Evolutionary conservation across 2,888 invertebrate genomes (phyloP), one percentile per base, ranked within the genome.

Genomic region (Drosophila emarginata): DNA sequence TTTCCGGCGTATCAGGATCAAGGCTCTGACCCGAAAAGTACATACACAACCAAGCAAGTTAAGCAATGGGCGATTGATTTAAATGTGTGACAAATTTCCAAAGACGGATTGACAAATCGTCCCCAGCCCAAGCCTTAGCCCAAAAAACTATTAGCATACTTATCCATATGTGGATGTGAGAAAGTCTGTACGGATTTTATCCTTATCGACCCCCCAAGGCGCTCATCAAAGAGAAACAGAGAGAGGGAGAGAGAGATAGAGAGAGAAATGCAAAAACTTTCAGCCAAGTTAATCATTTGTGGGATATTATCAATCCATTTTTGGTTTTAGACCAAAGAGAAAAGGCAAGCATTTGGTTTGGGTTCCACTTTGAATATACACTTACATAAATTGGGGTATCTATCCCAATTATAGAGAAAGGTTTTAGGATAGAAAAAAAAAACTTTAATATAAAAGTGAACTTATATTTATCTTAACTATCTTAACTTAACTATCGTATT

Each of bases 291-390:
- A 87, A 87, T 88, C 87, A 88, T 87, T 88, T 87, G 87, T 78
- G 87, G 87, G 77, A 80, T 85, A 88, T 87, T 87, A 87, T 88
- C 87, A 88, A 85, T 80, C 89, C 83, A 85, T 83, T 87, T 87
- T 80, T 76, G 80, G 87, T 74, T 74, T 86, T 83, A 65, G 63
- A 63, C 76, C 63, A 66, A 66, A 73, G 36, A 54, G 54, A 18
- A 54, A 54, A 54, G 32, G 36, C 32, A 15, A 54, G 32, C 28
- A 36, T 18, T 54, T 54, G 3, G 18, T 11, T 11, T 21, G 11
- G 32, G 54, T 2, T 32, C 14, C 6, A 32, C 32, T 54, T 32
- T 18, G 5, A 18, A 36, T 12, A 28, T 54, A 54, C 54, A 5
- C 54, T 36, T 9, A 28, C 54, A 36, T 12, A 32, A 54, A 6